Percentiles rank a stretch among this genome's conserved stretches.
Conservation (phyloP, 2,113 vertebrate species). For the Phyllostomus discolor region DNA sequence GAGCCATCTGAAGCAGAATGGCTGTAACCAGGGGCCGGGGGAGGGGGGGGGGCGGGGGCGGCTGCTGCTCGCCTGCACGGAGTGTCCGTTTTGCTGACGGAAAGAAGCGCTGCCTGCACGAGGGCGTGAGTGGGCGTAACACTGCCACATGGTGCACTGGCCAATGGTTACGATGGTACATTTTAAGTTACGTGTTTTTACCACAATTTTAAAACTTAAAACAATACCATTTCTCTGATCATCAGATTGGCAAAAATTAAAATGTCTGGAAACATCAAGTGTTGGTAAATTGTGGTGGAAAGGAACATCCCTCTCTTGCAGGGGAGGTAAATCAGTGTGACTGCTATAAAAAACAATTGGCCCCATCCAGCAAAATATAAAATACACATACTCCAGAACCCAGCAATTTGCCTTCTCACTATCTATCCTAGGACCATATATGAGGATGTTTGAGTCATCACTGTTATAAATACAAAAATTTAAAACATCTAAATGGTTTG, state of each 20-base stretch:
- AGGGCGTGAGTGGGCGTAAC: neutral
- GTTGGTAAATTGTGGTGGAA: neutral
- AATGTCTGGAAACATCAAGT: neutral
- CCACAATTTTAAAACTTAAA: neutral
- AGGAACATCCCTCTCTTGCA: neutral
- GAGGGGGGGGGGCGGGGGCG: too few relatives aligned
- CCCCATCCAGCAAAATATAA: neutral
- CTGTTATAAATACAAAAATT: neutral
- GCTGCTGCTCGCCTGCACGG: neutral
- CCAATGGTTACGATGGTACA: neutral
- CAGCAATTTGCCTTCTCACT: neutral
- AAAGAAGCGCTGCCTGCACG: neutral
- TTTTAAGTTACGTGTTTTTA: neutral
- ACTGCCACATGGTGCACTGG: accelerated
- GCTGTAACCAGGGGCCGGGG: too few relatives aligned
- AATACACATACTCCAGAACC: neutral
- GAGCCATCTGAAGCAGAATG: neutral
- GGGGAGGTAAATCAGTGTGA: neutral
- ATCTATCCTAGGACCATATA: neutral
- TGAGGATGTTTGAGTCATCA: neutral
- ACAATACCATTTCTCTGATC: neutral
- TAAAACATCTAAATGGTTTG: neutral
- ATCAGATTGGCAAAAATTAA: neutral
- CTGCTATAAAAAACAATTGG: neutral
- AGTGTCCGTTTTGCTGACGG: neutral